Evolutionary conservation across 2,888 invertebrate species (phyloP), one percentile per base, ranked within the genome.

Genomic region (Junonia oenone): DNA sequence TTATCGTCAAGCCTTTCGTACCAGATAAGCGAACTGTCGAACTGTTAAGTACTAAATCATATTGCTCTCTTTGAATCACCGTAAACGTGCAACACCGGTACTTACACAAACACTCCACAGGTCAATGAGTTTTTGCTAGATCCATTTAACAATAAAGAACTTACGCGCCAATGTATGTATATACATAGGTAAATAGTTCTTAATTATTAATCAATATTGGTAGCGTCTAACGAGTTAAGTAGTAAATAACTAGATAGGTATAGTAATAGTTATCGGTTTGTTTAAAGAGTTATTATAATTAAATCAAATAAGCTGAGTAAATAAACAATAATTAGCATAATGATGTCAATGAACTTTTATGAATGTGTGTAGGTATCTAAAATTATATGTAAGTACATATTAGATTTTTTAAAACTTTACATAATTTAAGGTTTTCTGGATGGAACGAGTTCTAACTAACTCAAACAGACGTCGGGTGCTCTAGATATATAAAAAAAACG

Each of bases 1-100:
- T 87, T 86, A 87, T 87, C 88, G 82, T 73, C 75, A 65, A 75
- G 62, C 71, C 76, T 80, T 74, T 78, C 75, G 66, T 73, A 72
- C 66, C 70, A 79, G 88, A 87, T 89, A 88, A 87, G 76, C 81
- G 68, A 65, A 67, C 66, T 71, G 71, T 64, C 71, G 66, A 73
- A 72, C 69, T 74, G 71, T 67, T 73, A 70, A 70, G 63, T 66
- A 64, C 63, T 53, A 59, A 61, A 54, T 50, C 55, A 51, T 52
- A 63, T 66, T 53, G 61, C 57, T 59, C 58, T 56, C 61, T n/a
- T 33, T 29, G 48, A 48, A 54, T 47, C 29, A 51, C 51, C 40
- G 31, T 49, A 31, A 31, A 49, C 15, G 35, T 38, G 35, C 40
- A 37, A 47, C 31, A 47, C 35, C 35, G 9, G 13, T 9, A 9